Conservation (phyloP, 2,888 invertebrate species). For the Galerucella pusilla region DNA sequence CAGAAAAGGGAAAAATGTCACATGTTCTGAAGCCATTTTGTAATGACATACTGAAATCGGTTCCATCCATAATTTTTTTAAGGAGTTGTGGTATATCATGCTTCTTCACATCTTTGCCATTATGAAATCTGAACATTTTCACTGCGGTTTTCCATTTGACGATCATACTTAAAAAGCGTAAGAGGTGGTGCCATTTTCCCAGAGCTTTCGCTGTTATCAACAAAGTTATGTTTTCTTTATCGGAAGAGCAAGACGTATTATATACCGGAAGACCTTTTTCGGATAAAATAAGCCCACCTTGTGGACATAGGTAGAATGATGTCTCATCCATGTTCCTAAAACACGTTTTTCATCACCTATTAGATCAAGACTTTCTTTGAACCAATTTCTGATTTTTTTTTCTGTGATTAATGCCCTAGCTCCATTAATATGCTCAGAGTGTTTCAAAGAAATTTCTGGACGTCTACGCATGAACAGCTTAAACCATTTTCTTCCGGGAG, state of each 20-base stretch:
- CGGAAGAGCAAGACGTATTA: background rate
- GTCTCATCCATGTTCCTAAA: too few species aligned
- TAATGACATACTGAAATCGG: background rate
- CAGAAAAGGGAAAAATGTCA: background rate
- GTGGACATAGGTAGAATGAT: slow-evolving; percentile 25
- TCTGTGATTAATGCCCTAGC: too few species aligned
- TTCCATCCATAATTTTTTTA: background rate
- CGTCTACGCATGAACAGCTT: too few species aligned
- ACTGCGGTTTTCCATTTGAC: background rate
- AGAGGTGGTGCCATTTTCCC: too few species aligned
- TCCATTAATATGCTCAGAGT: too few species aligned
- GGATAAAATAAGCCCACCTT: too few species aligned
- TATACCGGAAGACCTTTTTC: too few species aligned
- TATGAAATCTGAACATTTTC: background rate
- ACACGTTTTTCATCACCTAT: too few species aligned
- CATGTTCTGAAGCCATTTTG: background rate
- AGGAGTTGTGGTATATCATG: background rate
- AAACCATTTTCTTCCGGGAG: too few species aligned
- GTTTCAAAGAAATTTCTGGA: too few species aligned
- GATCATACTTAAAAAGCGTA: background rate
- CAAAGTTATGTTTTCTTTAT: background rate
- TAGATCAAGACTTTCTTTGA: too few species aligned
- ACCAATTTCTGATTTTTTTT: too few species aligned
- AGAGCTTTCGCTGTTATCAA: background rate
- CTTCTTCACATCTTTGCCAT: background rate